Base-by-base conservation (phyloP, 2,888 invertebrate genomes). In the Crioceris asparagi region DNA sequence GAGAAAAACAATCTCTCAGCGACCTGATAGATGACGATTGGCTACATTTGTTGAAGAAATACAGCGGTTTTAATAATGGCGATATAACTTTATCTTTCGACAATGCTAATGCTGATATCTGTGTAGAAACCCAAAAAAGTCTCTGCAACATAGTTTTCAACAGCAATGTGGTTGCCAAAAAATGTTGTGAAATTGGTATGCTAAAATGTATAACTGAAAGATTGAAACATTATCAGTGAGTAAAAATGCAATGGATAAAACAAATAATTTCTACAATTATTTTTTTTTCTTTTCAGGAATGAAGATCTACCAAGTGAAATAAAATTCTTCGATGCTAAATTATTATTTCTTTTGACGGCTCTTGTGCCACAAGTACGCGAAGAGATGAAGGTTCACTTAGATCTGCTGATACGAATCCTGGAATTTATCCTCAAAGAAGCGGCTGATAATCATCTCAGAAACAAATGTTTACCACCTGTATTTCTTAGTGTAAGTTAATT, bases 91-190 rank as follows among this genome's bases (percentile, higher is more conserved):
- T 64, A 46, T 55, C 62, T 10, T 58, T 66, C 15, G 60, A 63
- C 25, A 50, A 66, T 38, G 63, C 66, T 18, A 71, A 75, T 59
- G 64, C 74, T 59, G 27, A 27, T 27, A 12, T 11, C 6, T n/a
- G 23, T 3, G 67, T 77, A 16, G 92, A 92, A 65, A 82, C 88
- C 1, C 67, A 86, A 36, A 94, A 93, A 66, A 81, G 90, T 57
- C 67, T 94, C 7, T 91, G 86, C 59, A 96, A 96, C 63, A 68
- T 94, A 47, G 72, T 90, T 36, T 92, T 76, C 59, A 87, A 93
- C 59, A 79, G 79, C 57, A 50, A 57, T 2, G 68, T 69, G 35
- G 75, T 77, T 7, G 78, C 79, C 48, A 65, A 67, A 29, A 64
- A 74, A 40, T 77, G 78, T 52, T 65, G 69, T 21, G 64, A 67